A percentile compares a stretch with the other conserved stretches of the same genome.
Conservation (phyloP, 2,888 invertebrate species). For the Trachelus troglodyta region DNA sequence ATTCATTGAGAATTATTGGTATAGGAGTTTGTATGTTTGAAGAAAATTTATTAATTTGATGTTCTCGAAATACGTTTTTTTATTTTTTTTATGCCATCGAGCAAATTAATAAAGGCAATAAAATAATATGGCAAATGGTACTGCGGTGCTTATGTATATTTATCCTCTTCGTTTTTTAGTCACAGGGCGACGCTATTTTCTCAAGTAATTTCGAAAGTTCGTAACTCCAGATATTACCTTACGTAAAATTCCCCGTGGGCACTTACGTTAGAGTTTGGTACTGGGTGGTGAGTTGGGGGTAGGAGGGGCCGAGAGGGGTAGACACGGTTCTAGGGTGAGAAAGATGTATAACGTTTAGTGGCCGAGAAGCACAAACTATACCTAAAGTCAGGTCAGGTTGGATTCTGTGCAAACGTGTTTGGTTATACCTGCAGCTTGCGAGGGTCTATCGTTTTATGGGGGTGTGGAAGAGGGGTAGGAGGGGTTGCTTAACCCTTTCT, state of each 20-base stretch:
- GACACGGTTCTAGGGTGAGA: constrained; percentile 6
- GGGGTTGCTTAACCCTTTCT: neutral
- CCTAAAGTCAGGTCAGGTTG: neutral
- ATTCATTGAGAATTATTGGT: no score
- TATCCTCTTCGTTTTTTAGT: constrained; percentile 11
- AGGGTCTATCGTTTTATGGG: neutral
- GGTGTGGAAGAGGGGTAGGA: neutral
- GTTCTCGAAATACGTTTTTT: no score
- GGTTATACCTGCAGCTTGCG: neutral
- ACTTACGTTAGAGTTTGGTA: constrained; percentile 10
- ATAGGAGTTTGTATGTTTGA: no score
- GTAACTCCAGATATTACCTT: constrained; percentile 3
- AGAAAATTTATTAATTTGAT: no score
- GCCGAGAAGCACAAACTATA: neutral
- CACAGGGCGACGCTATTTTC: neutral
- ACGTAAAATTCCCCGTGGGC: constrained; percentile 5
- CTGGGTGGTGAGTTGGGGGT: constrained; percentile 1
- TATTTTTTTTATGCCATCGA: neutral
- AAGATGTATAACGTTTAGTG: neutral
- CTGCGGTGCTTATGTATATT: constrained; percentile 3
- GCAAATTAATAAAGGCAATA: neutral
- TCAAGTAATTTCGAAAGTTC: neutral
- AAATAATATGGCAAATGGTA: neutral
- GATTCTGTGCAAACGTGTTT: neutral
- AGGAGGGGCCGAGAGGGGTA: constrained; percentile 2